Evolutionary conservation across 2,888 invertebrate species (phyloP).

Genomic region (Epirrhoe tristata): DNA sequence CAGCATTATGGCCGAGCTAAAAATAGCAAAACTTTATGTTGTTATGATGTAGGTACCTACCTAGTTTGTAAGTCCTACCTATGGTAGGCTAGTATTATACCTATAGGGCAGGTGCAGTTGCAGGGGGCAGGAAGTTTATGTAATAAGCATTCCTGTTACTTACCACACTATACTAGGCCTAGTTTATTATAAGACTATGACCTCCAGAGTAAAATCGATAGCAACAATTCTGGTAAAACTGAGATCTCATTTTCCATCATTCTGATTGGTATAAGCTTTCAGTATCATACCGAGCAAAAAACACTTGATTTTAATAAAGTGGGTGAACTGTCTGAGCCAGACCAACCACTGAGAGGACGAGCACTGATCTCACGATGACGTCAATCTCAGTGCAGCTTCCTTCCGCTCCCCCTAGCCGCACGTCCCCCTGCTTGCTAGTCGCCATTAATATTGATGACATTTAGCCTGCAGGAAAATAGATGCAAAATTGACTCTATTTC

Average conservation of each 20-base stretch:
- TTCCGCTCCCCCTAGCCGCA: conserved; percentile 57
- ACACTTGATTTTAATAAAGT: conserved; percentile 35
- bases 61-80: neutral
- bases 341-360: conserved; percentile 44
- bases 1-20: conserved; percentile 12
- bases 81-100: neutral
- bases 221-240: neutral
- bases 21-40: conserved; percentile 20
- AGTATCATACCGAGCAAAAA: conserved; percentile 32
- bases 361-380: conserved; percentile 68
- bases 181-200: neutral
- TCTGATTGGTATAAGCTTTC: conserved; percentile 28
- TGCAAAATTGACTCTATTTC: conserved; percentile 6
- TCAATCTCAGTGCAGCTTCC: conserved; percentile 69
- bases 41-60: neutral
- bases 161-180: conserved; percentile 13
- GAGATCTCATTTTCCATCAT: neutral
- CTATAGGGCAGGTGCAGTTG: conserved; percentile 22
- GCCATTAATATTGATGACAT: conserved; percentile 32
- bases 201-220: conserved; percentile 9
- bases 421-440: conserved; percentile 28
- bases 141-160: conserved; percentile 22
- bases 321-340: conserved; percentile 44
- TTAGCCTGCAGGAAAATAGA: conserved; percentile 26
- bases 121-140: neutral